Base-by-base conservation (phyloP, 1,140 invertebrate species). In the Tetranychus cinnabarinus region DNA sequence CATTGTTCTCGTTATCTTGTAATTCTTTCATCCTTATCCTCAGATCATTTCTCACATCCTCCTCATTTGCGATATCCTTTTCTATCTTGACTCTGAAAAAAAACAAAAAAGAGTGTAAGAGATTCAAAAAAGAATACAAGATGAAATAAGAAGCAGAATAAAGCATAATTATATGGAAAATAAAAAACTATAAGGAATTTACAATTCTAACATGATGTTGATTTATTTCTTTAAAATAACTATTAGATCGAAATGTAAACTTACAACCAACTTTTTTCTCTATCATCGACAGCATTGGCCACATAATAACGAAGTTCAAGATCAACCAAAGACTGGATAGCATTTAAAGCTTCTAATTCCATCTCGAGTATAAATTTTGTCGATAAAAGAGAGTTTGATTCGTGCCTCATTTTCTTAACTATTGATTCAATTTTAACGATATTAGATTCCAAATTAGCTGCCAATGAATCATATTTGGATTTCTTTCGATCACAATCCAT, bases 1-100 rank as follows among this genome's bases (percentile, higher is more conserved):
- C 75, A 47, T 74, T 71, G 8, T 72, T 68, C 50, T 78, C 75
- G 55, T 73, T 74, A 54, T 81, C 77, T 54, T 76, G 75, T 1
- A 82, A 72, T 47, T 69, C 68, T 67, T 78, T 80, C 68, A 81
- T 79, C 61, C 80, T 75, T 47, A 81, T 77, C 56, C 77, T 75
- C 3, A 82, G 70, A 37, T 31, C 37, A 33, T 55, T 46, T 47
- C 54, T 15, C 6, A n/a, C 15, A 2, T 61, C 33, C 45, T 52
- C n/a, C 42, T 62, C 45, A 1, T 6, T 33, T 8, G n/a, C 6
- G 13, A 52, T 52, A 12, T 52, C 50, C 31, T 33, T n/a, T 52
- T 52, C 50, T 52, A 52, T 2, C 6, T 52, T 52, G n/a, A n/a
- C 31, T 52, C 50, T 52, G 31, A n/a, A 33, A 52, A 52, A 42